phyloP scores from a whole-genome alignment of 2,888 invertebrate species.

The Microplitis manilae region DNA sequence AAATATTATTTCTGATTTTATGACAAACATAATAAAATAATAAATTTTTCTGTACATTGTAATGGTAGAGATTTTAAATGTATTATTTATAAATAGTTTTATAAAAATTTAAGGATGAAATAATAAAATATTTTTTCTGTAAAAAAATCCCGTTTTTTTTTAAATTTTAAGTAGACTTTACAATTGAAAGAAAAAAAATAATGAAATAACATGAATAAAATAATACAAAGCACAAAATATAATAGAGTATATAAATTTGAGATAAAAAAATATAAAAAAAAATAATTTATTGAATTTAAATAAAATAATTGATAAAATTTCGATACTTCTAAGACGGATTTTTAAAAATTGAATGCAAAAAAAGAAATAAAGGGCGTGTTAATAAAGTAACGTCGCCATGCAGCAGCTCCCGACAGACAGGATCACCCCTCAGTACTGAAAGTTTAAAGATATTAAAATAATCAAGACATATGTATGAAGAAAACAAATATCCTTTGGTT shows the following conservation, averaged over 20 bases:
- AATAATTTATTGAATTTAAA: background rate
- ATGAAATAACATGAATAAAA: background rate
- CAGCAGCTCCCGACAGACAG: conserved; percentile 65
- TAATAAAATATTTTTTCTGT: conserved; percentile 8
- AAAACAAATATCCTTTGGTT: conserved; percentile 28
- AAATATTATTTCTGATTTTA: conserved; percentile 10
- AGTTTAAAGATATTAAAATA: conserved; percentile 72
- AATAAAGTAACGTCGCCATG: conserved; percentile 65
- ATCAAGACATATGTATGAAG: conserved; percentile 60
- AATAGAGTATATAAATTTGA: background rate
- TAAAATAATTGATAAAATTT: background rate
- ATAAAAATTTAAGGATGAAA: background rate
- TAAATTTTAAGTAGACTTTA: background rate
- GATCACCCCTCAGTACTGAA: conserved; percentile 69
- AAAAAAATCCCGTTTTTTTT: conserved; percentile 17
- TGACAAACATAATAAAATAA: background rate
- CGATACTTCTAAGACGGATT: background rate
- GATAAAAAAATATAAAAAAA: background rate
- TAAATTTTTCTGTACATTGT: conserved; percentile 14
- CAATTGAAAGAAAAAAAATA: no score
- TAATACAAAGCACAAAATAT: background rate
- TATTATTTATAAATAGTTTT: background rate
- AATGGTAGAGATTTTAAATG: conserved; percentile 44
- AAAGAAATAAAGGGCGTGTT: conserved; percentile 49
- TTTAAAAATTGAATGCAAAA: conserved; percentile 26